These are phyloP conservation scores for Hoplodrina blanda DNA, from an alignment of 2,888 invertebrate species.

Conservation along the genomic window DNA sequence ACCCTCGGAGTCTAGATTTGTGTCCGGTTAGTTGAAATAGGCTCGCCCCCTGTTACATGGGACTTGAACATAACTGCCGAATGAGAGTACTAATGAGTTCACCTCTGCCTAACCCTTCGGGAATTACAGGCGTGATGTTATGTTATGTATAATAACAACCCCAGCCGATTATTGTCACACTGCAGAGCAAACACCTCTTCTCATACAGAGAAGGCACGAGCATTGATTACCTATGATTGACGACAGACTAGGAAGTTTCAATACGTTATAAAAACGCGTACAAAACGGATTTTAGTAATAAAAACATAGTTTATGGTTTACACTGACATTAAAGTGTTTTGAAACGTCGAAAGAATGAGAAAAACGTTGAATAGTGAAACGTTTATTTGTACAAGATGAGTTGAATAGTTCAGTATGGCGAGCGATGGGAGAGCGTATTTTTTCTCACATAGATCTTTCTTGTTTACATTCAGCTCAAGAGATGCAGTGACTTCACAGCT, in stretches of 20 bases:
- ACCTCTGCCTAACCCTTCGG: too few relatives aligned
- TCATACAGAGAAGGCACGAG: too few relatives aligned
- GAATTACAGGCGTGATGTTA: too few relatives aligned
- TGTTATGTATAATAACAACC: too few relatives aligned
- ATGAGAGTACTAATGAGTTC: too few relatives aligned
- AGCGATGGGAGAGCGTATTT: constrained; percentile 6
- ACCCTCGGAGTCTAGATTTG: too few relatives aligned
- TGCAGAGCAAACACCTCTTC: too few relatives aligned
- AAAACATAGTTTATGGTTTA: constrained; percentile 23
- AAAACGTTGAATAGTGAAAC: constrained; percentile 14
- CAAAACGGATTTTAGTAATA: not conserved
- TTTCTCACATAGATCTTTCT: constrained; percentile 1
- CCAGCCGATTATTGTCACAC: too few relatives aligned
- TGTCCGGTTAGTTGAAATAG: too few relatives aligned
- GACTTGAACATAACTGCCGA: too few relatives aligned
- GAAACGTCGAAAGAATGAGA: constrained; percentile 21
- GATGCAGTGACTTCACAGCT: not conserved
- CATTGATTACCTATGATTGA: too few relatives aligned
- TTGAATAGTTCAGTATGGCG: constrained; percentile 36
- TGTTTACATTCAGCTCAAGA: not conserved
- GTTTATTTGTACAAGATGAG: constrained; percentile 38
- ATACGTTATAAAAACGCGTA: not conserved
- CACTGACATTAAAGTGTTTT: constrained; percentile 35
- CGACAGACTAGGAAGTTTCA: not conserved
- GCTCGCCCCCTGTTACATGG: too few relatives aligned